Base-by-base conservation (phyloP, 2,113 vertebrate genomes). In the Urocynchramus pylzowi region DNA sequence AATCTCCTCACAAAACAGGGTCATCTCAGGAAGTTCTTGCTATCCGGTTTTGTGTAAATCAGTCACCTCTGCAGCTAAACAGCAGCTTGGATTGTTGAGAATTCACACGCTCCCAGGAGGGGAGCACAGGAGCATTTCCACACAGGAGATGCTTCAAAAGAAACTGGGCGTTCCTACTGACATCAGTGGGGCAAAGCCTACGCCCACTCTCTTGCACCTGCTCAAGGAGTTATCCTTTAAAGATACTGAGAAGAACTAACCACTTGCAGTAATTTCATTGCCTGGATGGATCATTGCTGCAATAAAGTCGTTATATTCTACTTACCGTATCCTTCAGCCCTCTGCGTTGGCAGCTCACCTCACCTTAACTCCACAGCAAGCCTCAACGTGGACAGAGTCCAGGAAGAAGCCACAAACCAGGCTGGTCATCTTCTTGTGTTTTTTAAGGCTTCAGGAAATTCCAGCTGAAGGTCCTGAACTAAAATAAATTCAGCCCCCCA, bases 21-120 rank as follows among this genome's bases (percentile, higher is more conserved):
- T 97, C 91, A 95, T 94, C 78, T 96, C 70, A 75, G 93, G 88
- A 83, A 95, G 87, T 90, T 95, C 84, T 96, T 63, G 60, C 74
- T 71, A 60, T 83, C 94, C 56, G 33, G 92, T 93, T 92, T 93
- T 68, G 89, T 84, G 90, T 96, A 94, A 94, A 93, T 85, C 95
- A 93, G 81, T 95, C 96, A 87, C 88, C 93, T 93, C 88, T 96
- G 80, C 79, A 94, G 70, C 84, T 68, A 11, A 78, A 71, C 60
- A 19, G 87, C 87, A 64, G 49, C 82, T 50, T 5, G 1, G 47
- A 57, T 53, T 90, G 45, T 76, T 39, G 87, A 56, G 84, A 84
- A 94, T 87, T 96, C 91, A 92, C 96, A 95, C 57, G 45, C 30
- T 92, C 57, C 56, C 71, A 56, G 71, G 49, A 88, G 60, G 35